Percentiles rank a stretch among this genome's conserved stretches.
phyloP scores from a whole-genome alignment of 2,797 vertebrate species.

The Schizopygopsis pylzovi region DNA sequence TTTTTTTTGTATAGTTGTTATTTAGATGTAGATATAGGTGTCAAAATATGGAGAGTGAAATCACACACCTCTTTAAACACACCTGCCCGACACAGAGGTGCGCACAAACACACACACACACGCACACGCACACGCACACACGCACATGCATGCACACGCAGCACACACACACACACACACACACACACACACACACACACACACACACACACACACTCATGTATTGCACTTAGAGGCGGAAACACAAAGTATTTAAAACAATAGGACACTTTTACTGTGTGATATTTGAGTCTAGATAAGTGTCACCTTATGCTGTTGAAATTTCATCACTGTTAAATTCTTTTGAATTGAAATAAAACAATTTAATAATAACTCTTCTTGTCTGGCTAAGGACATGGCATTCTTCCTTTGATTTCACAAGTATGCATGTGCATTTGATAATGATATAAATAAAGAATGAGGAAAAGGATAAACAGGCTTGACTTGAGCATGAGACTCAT shows the following conservation, averaged over 20 bases:
- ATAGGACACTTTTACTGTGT: constrained; percentile 57
- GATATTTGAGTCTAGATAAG: constrained; percentile 20
- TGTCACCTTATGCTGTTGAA: not conserved
- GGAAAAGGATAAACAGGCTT: constrained; percentile 27
- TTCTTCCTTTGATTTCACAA: constrained; percentile 25
- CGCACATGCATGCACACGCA: constrained; percentile 25
- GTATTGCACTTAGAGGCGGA: constrained; percentile 35
- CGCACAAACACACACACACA: constrained; percentile 51
- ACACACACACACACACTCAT: constrained; percentile 52
- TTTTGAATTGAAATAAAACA: not conserved
- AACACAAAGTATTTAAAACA: constrained; percentile 52
- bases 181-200: not conserved
- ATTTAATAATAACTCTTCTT: constrained; percentile 25
- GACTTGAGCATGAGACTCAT: not conserved
- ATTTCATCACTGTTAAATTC: not conserved
- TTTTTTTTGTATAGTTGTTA: constrained; percentile 51
- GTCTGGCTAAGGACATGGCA: constrained; percentile 19
- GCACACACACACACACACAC: not conserved
- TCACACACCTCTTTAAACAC: constrained; percentile 77
- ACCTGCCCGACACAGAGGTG: constrained; percentile 70
- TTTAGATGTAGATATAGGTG: constrained; percentile 71
- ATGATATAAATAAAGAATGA: constrained; percentile 28
- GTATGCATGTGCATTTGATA: constrained; percentile 9
- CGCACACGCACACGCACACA: constrained; percentile 50
- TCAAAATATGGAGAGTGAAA: constrained; percentile 84